phyloP scores from a whole-genome alignment of 2,797 vertebrate genomes.

The Tiaroga cobitis region DNA sequence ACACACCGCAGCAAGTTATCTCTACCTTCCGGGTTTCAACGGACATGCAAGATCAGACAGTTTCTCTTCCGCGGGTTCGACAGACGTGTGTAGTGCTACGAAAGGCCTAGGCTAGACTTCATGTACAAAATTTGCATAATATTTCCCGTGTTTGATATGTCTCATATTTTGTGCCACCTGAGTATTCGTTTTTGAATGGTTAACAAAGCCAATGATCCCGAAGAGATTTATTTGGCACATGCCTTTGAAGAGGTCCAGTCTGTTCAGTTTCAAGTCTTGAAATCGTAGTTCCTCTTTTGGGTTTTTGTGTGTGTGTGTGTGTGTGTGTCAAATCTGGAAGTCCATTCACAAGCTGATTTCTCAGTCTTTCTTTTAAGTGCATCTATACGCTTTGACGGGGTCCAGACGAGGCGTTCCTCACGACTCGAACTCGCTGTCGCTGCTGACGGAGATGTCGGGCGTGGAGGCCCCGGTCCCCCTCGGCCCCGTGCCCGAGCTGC shows the following conservation, averaged over 20 bases:
- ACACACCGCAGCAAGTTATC: conserved; percentile 7
- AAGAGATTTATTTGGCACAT: conserved; percentile 37
- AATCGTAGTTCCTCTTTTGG: background rate
- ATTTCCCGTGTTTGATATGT: background rate
- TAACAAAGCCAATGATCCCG: background rate
- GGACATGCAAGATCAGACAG: background rate
- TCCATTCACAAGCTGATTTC: conserved; percentile 23
- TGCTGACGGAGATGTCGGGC: conserved; percentile 80
- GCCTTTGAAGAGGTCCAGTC: background rate
- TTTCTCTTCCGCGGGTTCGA: background rate
- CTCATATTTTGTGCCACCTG: conserved; percentile 21
- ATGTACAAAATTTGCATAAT: background rate
- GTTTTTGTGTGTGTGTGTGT: too few relatives aligned
- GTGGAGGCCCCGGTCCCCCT: conserved; percentile 71
- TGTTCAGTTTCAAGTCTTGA: conserved; percentile 11
- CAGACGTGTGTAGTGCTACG: conserved; percentile 23
- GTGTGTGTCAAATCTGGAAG: background rate
- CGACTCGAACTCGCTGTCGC: conserved; percentile 82
- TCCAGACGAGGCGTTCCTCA: conserved; percentile 64
- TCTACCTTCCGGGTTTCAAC: background rate
- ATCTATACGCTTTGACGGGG: conserved; percentile 11
- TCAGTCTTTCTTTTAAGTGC: conserved; percentile 72
- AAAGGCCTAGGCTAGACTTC: background rate
- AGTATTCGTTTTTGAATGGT: background rate
- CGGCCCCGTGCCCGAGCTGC: conserved; percentile 72